Evolutionary conservation across 1,140 invertebrate genomes (phyloP), one percentile per base, ranked within the genome.

Genomic region (Drosophila albomicans): DNA sequence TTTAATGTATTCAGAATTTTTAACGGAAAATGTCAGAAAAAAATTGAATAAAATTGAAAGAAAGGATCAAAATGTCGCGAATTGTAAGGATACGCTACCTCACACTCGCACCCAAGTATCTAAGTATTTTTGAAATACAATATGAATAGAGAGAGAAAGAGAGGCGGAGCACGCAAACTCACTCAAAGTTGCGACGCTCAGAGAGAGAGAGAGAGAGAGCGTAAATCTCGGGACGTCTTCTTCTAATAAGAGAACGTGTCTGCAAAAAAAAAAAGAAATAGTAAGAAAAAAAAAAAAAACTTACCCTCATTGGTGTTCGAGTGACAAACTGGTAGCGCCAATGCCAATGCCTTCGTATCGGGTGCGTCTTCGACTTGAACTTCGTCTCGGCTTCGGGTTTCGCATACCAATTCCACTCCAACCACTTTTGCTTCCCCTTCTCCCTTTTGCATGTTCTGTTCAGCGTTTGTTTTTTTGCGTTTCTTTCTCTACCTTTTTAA

Each of bases 281-380:
- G 41, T 13, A 32, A n/a, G 20, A 15, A 8, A 71, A 38, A 80
- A 82, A 84, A 84, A 82, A 80, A 82, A 84, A 84, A 82, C 81
- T 76, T 71, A 84, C 81, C 81, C 80, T 81, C 70, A 45, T 66
- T 69, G 28, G 30, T 30, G n/a, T 13, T 56, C 46, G 30, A 66
- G 59, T 61, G 57, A 54, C 68, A 74, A 59, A 62, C 58, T 57
- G 61, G 56, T 63, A 78, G 63, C 70, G 70, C 78, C 78, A 80
- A 79, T 77, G 64, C 56, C n/a, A 38, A 38, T 70, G 63, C 46
- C 76, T 79, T 67, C 46, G 77, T 48, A 28, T 52, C 38, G 16
- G 3, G 1, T 45, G 48, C 41, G 45, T 48, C 35, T 15, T 67
- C 56, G 64, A 28, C 35, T 15, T 32, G 16, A 28, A 20, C 41